These are phyloP conservation scores for Hippopotamyrus pictus DNA, from an alignment of 2,797 vertebrate genomes.

Conservation along the genomic window DNA sequence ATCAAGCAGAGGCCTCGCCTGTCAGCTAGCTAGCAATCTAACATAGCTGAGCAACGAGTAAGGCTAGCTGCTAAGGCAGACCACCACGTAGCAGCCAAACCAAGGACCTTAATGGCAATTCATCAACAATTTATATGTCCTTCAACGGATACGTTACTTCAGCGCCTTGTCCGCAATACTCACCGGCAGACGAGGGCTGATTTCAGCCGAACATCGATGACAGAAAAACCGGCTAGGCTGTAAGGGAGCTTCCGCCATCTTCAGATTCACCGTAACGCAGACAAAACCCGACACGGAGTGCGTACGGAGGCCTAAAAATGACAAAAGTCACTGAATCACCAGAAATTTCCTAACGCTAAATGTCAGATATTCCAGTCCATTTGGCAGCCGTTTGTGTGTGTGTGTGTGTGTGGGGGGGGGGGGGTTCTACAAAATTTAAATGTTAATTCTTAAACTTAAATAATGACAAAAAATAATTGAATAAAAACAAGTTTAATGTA, in stretches of 20 bases:
- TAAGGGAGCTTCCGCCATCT: slow-evolving; percentile 88
- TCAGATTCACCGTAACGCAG: slow-evolving; percentile 47
- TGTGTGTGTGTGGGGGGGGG: no score
- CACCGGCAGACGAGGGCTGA: slow-evolving; percentile 83
- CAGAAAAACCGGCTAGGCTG: slow-evolving; percentile 85
- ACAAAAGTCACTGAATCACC: slow-evolving; percentile 36
- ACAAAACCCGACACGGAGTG: slow-evolving; percentile 32
- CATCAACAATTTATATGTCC: not conserved
- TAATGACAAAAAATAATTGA: not conserved
- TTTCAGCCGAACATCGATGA: slow-evolving; percentile 84
- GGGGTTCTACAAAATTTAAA: not conserved
- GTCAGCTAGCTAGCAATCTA: slow-evolving; percentile 10
- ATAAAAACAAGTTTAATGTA: not conserved
- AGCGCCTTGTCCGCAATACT: slow-evolving; percentile 34
- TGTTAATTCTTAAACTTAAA: not conserved
- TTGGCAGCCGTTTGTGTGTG: no score
- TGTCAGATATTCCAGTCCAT: not conserved
- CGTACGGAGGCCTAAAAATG: slow-evolving; percentile 48
- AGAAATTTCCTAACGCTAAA: slow-evolving; percentile 10
- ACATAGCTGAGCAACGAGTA: not conserved
- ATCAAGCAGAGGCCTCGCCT: not conserved
- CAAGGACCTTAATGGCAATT: not conserved
- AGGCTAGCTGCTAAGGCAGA: not conserved
- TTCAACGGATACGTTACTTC: not conserved
- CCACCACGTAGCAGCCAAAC: not conserved